Percentiles rank a stretch among this genome's conserved stretches.
phyloP scores from a whole-genome alignment of 2,888 invertebrate genomes.

The Pristionchus japonicus region DNA sequence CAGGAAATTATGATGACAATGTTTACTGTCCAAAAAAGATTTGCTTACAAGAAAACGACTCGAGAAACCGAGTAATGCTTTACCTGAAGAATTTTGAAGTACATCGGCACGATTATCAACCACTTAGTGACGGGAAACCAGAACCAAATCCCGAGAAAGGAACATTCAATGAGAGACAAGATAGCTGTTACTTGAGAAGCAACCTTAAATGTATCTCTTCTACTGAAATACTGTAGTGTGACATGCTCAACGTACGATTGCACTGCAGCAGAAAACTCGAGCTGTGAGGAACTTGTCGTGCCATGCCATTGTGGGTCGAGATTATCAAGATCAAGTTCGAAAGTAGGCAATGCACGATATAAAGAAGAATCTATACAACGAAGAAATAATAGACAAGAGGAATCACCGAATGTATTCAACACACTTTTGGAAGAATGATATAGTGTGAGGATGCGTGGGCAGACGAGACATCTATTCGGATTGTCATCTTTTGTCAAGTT shows the following conservation, averaged over 20 bases:
- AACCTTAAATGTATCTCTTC: background rate
- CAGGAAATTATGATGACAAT: background rate
- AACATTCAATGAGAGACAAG: background rate
- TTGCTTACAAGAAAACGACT: background rate
- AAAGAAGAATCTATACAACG: no score
- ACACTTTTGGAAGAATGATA: no score
- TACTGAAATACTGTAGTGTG: background rate
- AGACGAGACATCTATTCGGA: background rate
- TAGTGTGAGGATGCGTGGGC: background rate
- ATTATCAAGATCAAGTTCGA: background rate
- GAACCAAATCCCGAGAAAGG: background rate
- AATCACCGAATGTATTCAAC: no score
- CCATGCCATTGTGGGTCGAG: background rate
- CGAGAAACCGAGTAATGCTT: background rate
- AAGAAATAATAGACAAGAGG: background rate
- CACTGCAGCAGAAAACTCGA: background rate
- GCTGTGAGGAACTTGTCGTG: background rate
- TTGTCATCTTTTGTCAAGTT: background rate
- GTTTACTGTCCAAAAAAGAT: no score
- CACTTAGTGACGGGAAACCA: background rate
- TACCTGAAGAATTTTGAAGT: background rate
- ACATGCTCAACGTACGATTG: background rate
- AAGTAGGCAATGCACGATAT: no score
- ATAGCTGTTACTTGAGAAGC: background rate
- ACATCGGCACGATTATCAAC: background rate